Base-by-base conservation (phyloP, 2,888 invertebrate species). In the Galerucella pusilla region DNA sequence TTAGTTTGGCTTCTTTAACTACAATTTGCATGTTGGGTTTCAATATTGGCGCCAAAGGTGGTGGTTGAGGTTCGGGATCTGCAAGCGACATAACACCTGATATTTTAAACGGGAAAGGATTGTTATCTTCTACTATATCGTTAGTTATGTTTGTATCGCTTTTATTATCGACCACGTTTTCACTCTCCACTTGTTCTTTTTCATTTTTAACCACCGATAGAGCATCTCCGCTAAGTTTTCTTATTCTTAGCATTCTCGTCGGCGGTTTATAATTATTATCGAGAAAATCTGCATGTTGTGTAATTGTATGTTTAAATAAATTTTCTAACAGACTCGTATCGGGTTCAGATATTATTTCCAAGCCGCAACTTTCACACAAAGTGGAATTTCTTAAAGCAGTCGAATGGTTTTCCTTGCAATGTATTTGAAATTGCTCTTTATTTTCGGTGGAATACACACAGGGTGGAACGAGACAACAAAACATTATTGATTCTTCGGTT, bases 141-240 rank as follows among this genome's bases (percentile, higher is more conserved):
- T 42, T 42, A 9, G 35, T 42, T 42, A 42, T 42, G 35, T 42
- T 42, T 9, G 35, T 42, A 42, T 9, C 5, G 72, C 14, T 78
- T 10, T 57, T 20, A 78, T 71, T 71, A 25, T 7, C 10, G 11
- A n/a, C 16, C n/a, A 42, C n/a, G n/a, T 42, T 46, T 28, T n/a
- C 45, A 64, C 61, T 73, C 12, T 66, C 67, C 57, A 65, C 71
- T 16, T 73, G 71, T 11, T 78, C 75, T 84, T 85, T 78, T 82
- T 85, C 25, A 83, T 86, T 16, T 83, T 85, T 65, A 82, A 84
- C 71, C 42, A 80, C 78, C 2, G 88, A 89, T 3, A 90, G 81
- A 57, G 86, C 87, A 77, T 90, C 89, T 2, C 89, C 90, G 75
- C 89, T 89, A 11, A 90, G 80, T 68, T 89, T 84, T 46, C 90